Evolutionary conservation across 2,797 vertebrate species (phyloP).

Genomic region (Amblyopsis hoosieri): DNA sequence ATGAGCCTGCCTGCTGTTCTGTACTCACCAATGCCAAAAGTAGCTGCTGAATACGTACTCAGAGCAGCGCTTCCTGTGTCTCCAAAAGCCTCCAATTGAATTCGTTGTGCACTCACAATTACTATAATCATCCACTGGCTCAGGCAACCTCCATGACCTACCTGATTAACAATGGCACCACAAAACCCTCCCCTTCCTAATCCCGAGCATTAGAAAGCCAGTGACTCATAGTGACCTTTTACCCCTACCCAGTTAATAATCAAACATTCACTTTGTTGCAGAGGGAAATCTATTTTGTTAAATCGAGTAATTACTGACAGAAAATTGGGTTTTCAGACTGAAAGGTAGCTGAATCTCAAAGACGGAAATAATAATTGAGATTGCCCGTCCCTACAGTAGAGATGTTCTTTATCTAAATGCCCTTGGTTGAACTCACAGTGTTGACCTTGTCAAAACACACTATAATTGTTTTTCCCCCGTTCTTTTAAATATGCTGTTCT

Average conservation of each 20-base stretch:
- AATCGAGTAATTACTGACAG: slow-evolving; percentile 64
- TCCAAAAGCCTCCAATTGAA: slow-evolving; percentile 39
- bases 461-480: no score
- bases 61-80: slow-evolving; percentile 44
- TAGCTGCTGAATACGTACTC: slow-evolving; percentile 50
- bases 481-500: no score
- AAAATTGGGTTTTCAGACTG: slow-evolving; percentile 45
- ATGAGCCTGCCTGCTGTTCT: slow-evolving; percentile 42
- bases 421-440: slow-evolving; percentile 40
- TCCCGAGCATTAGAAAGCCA: slow-evolving; percentile 22
- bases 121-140: slow-evolving; percentile 60
- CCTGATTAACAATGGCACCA: slow-evolving; percentile 53
- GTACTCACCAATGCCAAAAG: slow-evolving; percentile 43
- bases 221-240: slow-evolving; percentile 54
- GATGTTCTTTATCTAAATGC: slow-evolving; percentile 34
- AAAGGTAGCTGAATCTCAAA: slow-evolving; percentile 49
- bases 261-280: slow-evolving; percentile 48
- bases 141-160: slow-evolving; percentile 48
- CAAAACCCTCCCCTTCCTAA: slow-evolving; percentile 27
- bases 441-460: background rate
- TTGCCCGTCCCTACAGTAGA: slow-evolving; percentile 22
- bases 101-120: slow-evolving; percentile 50
- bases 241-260: slow-evolving; percentile 52
- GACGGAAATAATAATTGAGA: slow-evolving; percentile 54
- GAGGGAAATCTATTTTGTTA: slow-evolving; percentile 46